phyloP scores from a whole-genome alignment of 2,888 invertebrate genomes.

The Candidula unifasciata region DNA sequence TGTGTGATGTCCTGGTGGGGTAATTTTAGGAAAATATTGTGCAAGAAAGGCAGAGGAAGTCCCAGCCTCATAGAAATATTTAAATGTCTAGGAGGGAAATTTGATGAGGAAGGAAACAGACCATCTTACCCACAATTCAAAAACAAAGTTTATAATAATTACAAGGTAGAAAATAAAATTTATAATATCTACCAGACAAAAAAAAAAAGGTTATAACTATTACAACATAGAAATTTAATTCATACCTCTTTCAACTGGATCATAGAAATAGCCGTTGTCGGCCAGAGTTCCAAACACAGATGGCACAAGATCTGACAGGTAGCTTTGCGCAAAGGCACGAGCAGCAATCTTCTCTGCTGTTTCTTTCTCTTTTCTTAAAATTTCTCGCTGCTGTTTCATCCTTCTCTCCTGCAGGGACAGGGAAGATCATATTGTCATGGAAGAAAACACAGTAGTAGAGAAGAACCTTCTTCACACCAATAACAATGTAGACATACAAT shows the following conservation, averaged over 20 bases:
- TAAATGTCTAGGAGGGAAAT: no score
- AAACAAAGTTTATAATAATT: no score
- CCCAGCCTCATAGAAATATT: no score
- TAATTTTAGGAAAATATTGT: no score
- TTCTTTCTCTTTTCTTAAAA: slow-evolving; percentile 83
- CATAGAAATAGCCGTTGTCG: slow-evolving; percentile 83
- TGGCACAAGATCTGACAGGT: slow-evolving; percentile 91
- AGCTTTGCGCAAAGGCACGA: slow-evolving; percentile 89
- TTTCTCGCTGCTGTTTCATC: slow-evolving; percentile 85
- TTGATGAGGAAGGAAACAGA: no score
- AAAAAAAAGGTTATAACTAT: neutral
- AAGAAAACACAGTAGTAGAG: neutral
- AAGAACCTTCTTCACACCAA: no score
- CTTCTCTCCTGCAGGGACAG: slow-evolving; percentile 82
- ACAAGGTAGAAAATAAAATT: neutral
- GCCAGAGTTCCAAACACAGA: slow-evolving; percentile 88
- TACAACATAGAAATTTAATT: no score
- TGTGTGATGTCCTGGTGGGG: no score
- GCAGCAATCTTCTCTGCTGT: slow-evolving; percentile 90
- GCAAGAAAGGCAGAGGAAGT: no score
- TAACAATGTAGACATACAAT: no score
- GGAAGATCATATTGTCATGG: neutral
- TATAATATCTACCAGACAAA: neutral
- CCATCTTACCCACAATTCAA: no score
- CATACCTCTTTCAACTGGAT: slow-evolving; percentile 83